Evolutionary conservation across 2,797 vertebrate genomes (phyloP), one percentile per base, ranked within the genome.

Genomic region (Micropoecilia bifurca): DNA sequence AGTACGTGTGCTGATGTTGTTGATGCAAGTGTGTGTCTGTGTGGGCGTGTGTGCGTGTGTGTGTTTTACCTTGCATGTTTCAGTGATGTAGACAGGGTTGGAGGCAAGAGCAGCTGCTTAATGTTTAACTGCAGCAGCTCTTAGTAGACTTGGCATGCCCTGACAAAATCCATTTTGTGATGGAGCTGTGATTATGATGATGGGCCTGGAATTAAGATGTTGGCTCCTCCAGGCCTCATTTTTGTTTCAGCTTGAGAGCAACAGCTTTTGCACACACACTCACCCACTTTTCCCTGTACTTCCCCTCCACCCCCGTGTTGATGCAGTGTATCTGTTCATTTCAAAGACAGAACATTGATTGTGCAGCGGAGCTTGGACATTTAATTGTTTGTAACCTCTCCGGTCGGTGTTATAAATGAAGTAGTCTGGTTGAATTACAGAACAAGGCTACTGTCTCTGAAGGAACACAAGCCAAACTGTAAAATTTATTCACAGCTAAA

Each of bases 111-210:
- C 97, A 98, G 97, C 97, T 97, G 97, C 83, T 86, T 89, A 88
- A 76, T 91, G 94, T 97, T 96, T 90, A 73, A 90, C 79, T 18
- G 84, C 83, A 90, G 90, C 89, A 87, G 90, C 90, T 95, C 95
- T 95, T 95, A 96, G 93, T 87, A 80, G 90, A 96, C 93, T 94
- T 92, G 95, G 95, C 96, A 47, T 95, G 86, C 94, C 96, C 96
- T 96, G 96, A 96, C 96, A 95, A 95, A 89, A 95, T 88, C 89
- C 87, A 89, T 97, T 97, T 96, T 90, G 83, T 96, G 91, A 91
- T 94, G 95, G 95, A 95, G 94, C 90, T 81, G 88, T 94, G 94
- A 95, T 96, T 97, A 95, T 92, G 92, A 93, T 95, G 95, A 96
- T 94, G 93, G 93, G 89, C 79, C 93, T 92, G 92, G 93, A 95